Percentiles rank a stretch among this genome's conserved stretches.
Evolutionary conservation across 2,797 vertebrate genomes (phyloP).

Genomic region (Ceryle rudis): DNA sequence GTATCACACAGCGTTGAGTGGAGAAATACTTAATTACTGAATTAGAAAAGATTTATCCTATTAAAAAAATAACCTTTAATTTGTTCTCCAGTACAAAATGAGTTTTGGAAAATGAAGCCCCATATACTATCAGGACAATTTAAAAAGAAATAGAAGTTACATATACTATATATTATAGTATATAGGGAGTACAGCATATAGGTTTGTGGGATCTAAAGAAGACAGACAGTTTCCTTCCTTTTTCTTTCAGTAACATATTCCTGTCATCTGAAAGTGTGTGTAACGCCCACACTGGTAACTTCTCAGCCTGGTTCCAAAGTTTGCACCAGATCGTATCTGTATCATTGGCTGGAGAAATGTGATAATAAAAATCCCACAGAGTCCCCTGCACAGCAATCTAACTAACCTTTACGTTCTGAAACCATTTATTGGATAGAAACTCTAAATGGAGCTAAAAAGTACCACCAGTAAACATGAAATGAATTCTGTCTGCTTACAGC

Average conservation of each 20-base stretch:
- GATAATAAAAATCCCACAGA: neutral
- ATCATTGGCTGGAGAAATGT: neutral
- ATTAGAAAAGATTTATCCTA: neutral
- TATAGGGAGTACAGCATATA: neutral
- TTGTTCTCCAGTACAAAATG: neutral
- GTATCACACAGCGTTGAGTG: neutral
- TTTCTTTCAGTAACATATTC: neutral
- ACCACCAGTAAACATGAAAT: neutral
- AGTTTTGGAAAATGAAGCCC: neutral
- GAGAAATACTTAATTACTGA: slow-evolving; percentile 2
- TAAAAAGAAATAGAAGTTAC: neutral
- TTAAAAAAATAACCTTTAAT: neutral
- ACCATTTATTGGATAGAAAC: neutral
- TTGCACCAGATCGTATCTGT: neutral
- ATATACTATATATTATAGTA: neutral
- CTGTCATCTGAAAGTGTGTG: neutral
- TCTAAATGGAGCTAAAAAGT: neutral
- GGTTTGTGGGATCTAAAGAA: neutral
- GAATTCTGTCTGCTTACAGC: neutral
- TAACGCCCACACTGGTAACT: neutral
- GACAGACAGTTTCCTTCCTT: neutral
- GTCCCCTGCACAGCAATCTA: neutral
- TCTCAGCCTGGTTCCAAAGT: neutral
- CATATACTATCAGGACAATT: neutral
- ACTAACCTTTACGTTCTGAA: neutral